Evolutionary conservation across 2,797 vertebrate genomes (phyloP), one percentile per base, ranked within the genome.

Genomic region (Prunella strophiata): DNA sequence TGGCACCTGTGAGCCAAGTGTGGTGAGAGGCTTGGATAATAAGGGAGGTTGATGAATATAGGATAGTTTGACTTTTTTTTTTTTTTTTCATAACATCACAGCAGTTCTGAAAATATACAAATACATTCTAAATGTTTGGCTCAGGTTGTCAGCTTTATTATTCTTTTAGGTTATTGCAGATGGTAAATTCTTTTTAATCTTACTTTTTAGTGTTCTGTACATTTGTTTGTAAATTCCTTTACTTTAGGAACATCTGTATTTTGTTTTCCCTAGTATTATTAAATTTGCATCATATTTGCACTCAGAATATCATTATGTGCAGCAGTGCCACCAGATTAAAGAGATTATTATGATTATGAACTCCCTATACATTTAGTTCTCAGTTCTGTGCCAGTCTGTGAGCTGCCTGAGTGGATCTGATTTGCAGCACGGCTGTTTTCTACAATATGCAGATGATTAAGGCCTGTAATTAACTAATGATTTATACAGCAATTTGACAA

Each of bases 1-100:
- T 92, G 74, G 80, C 90, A 95, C 77, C 91, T 97, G 95, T 61
- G 80, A 96, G 92, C 43, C 63, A 79, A 91, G 51, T 54, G 50
- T 71, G 42, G 50, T 63, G 34, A 92, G 25, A 88, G 79, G 55
- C 42, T 50, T 42, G 57, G 40, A 55, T 92, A 92, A 86, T 87
- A 55, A 89, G 38, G 48, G 63, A 73, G 40, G 51, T 30, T 91
- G 89, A 90, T 85, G 63, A 93, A 67, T 89, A 42, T 42, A 36
- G 13, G 8, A 36, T 76, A 26, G 36, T 71, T 73, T 55, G 76
- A 74, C 51, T 20, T 38, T 0, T 36, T 38, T 62, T 47, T 62
- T 47, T 59, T 43, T 40, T 45, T 36, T 57, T 13, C 1, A 13
- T 42, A 76, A 85, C 42, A 82, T 16, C 52, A 51, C 55, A 93